Percentiles rank a stretch among this genome's conserved stretches.
These are phyloP conservation scores for Cerceris rybyensis DNA, from an alignment of 2,888 invertebrate genomes.

Conservation along the genomic window DNA sequence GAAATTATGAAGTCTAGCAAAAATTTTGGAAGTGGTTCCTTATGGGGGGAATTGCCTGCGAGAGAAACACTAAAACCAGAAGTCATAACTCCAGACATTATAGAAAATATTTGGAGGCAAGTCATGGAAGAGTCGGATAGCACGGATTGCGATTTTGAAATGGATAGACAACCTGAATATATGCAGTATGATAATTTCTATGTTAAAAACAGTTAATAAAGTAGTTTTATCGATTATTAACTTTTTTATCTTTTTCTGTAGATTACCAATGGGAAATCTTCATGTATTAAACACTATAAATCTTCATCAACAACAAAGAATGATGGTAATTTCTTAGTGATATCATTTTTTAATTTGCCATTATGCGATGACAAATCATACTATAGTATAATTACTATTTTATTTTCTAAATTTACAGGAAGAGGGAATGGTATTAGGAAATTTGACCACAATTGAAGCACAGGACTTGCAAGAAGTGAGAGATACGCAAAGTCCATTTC, in stretches of 20 bases:
- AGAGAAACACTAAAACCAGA: conserved; percentile 79
- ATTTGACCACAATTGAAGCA: conserved; percentile 66
- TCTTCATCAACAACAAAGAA: conserved; percentile 75
- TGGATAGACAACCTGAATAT: conserved; percentile 74
- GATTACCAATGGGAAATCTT: conserved; percentile 76
- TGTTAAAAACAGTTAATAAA: background rate
- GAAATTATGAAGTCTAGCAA: conserved; percentile 76
- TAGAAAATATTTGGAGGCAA: conserved; percentile 80
- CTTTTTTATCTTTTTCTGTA: conserved; percentile 41
- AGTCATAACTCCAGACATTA: conserved; percentile 79
- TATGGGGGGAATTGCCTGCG: conserved; percentile 79
- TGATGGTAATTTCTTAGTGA: conserved; percentile 70
- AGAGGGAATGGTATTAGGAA: conserved; percentile 73
- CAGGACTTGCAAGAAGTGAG: conserved; percentile 48
- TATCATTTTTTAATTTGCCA: background rate
- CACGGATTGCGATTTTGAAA: conserved; percentile 76
- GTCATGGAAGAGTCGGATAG: conserved; percentile 77
- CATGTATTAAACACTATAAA: conserved; percentile 79
- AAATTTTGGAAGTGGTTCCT: conserved; percentile 57
- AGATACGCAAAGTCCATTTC: conserved; percentile 60
- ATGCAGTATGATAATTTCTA: conserved; percentile 70
- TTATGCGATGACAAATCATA: background rate
- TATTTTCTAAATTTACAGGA: conserved; percentile 65
- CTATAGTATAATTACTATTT: background rate
- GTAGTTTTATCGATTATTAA: background rate